Evolutionary conservation across 2,888 invertebrate species (phyloP).

Genomic region (Leucoma salicis): DNA sequence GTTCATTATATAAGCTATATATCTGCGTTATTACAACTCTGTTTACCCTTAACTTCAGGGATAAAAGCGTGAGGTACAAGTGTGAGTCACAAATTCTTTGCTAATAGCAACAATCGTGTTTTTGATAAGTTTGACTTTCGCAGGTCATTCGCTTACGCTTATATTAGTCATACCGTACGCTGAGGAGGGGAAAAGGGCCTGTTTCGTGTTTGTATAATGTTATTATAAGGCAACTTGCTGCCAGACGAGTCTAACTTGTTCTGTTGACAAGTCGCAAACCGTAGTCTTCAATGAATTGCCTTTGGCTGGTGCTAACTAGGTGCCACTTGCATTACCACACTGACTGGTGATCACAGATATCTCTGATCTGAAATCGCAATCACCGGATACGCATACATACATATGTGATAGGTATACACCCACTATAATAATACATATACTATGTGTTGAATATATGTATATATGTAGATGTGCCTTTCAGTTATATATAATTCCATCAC

Average conservation of each 20-base stretch:
- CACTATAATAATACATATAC: constrained; percentile 1
- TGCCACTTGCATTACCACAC: constrained; percentile 39
- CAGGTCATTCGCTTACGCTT: constrained; percentile 1
- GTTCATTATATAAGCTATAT: too few species aligned
- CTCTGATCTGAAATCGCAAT: constrained; percentile 32
- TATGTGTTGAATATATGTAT: background rate
- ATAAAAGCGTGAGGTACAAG: too few species aligned
- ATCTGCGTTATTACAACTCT: too few species aligned
- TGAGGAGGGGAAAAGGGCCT: background rate
- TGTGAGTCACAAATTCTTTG: background rate
- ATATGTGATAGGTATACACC: constrained; percentile 19
- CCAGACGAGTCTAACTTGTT: constrained; percentile 41
- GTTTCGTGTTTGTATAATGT: constrained; percentile 11
- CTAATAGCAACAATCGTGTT: background rate
- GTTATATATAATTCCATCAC: background rate
- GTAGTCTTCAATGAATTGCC: constrained; percentile 21
- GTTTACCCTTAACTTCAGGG: too few species aligned
- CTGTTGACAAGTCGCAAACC: constrained; percentile 39
- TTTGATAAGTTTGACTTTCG: constrained; percentile 1
- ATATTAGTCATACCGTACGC: background rate
- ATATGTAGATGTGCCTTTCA: background rate
- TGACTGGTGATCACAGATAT: constrained; percentile 34
- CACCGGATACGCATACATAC: constrained; percentile 28
- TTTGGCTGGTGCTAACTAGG: constrained; percentile 41
- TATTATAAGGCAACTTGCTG: constrained; percentile 36